A percentile compares a stretch with the other conserved stretches of the same genome.
Conservation (phyloP, 2,888 invertebrate genomes). For the Nomada fabriciana region DNA sequence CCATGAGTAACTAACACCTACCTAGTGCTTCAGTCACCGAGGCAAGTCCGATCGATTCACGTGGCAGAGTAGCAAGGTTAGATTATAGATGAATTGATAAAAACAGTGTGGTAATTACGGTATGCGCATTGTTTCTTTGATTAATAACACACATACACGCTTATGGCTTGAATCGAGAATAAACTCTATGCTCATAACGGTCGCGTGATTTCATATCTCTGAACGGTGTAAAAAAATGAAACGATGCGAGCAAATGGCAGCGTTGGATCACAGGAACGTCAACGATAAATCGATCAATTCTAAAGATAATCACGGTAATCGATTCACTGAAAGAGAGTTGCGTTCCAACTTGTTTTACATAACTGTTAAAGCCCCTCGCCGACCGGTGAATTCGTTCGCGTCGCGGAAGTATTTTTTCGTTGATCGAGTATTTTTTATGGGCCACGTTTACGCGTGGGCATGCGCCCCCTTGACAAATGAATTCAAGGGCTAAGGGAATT, state of each 20-base stretch:
- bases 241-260: not conserved
- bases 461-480: slow-evolving; percentile 78
- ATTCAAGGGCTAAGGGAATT: slow-evolving; percentile 70
- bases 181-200: not conserved
- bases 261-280: not conserved
- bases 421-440: slow-evolving; percentile 48
- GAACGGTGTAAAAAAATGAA: slow-evolving; percentile 5
- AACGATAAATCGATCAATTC: slow-evolving; percentile 30
- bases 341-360: not conserved
- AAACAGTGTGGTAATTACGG: slow-evolving; percentile 38
- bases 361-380: not conserved
- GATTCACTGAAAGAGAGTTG: not conserved
- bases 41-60: slow-evolving; percentile 41
- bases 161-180: slow-evolving; percentile 15
- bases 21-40: slow-evolving; percentile 34
- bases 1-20: slow-evolving; percentile 18
- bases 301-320: slow-evolving; percentile 21
- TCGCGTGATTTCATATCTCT: slow-evolving; percentile 27
- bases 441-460: slow-evolving; percentile 50
- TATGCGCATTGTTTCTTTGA: slow-evolving; percentile 53
- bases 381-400: slow-evolving; percentile 48
- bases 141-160: not conserved
- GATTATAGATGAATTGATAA: slow-evolving; percentile 55
- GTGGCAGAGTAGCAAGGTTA: slow-evolving; percentile 56
- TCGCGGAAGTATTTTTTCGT: slow-evolving; percentile 49